Evolutionary conservation across 2,113 vertebrate species (phyloP), one percentile per base, ranked within the genome.

Genomic region (Recurvirostra avosetta): DNA sequence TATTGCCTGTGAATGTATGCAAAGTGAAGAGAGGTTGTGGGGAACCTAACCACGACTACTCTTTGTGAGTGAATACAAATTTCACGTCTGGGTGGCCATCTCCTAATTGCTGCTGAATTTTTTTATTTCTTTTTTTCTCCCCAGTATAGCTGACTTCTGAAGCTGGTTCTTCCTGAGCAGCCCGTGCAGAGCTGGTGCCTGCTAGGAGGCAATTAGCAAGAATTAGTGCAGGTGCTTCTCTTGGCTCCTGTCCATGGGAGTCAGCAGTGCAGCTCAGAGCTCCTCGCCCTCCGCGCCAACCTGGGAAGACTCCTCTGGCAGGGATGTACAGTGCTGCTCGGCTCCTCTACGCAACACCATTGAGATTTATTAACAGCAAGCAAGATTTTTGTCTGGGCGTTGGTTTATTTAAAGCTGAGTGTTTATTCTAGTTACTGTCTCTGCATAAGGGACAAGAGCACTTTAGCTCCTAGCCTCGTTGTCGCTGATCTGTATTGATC

Each of bases 191-290:
- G 62, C 38, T 4, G 3, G n/a, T 86, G 55, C 41, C 47, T 81
- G 43, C 43, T 79, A 83, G 43, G 62, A 95, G 43, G 62, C 58
- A 94, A 85, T 91, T 90, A 93, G 22, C 61, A 89, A 68, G 70
- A 89, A 78, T 92, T 89, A 95, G 72, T 36, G n/a, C 90, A 94
- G 96, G 87, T 90, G 56, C 29, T 95, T 87, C 47, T 85, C 62
- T 82, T 93, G 94, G 74, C 70, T 94, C 12, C 52, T 4, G 1
- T 76, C 66, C 77, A 62, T 0, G 1, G 41, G 40, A 89, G 47
- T 67, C 92, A 92, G 89, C 17, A 73, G 40, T 3, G 22, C 56
- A 59, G 38, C 86, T 82, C 1, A 0, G n/a, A 65, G 63, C 20
- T 58, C 32, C 76, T 84, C 8, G 1, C 38, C 27, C 30, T 81